A percentile compares a stretch with the other conserved stretches of the same genome.
These are phyloP conservation scores for Branchellion lobata DNA, from an alignment of 2,888 invertebrate genomes.

Conservation along the genomic window DNA sequence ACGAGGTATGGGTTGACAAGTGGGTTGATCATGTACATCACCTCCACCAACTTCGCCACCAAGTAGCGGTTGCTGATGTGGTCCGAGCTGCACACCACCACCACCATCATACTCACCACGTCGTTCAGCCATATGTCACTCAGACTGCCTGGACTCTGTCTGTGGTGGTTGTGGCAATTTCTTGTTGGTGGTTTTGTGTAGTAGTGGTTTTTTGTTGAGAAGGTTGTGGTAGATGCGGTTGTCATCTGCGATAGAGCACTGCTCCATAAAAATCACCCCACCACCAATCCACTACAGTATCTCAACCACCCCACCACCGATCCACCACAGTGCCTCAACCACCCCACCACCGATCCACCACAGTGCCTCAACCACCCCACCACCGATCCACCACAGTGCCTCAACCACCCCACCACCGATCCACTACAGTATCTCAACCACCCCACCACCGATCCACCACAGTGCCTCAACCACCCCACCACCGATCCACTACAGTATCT, in stretches of 20 bases:
- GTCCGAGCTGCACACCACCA: slow-evolving; percentile 84
- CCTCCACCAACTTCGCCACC: slow-evolving; percentile 91
- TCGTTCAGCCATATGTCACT: slow-evolving; percentile 55
- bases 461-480: too few species aligned
- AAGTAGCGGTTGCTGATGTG: slow-evolving; percentile 94
- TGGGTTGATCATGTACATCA: slow-evolving; percentile 67
- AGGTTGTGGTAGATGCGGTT: background rate
- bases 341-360: slow-evolving; percentile 61
- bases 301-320: background rate
- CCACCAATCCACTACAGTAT: background rate
- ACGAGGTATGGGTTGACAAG: slow-evolving; percentile 63
- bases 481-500: too few species aligned
- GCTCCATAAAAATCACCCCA: background rate
- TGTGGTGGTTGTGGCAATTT: too few species aligned
- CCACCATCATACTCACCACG: slow-evolving; percentile 82
- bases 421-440: too few species aligned
- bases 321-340: background rate
- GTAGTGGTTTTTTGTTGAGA: background rate
- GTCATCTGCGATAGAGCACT: background rate
- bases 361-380: too few species aligned
- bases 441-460: too few species aligned
- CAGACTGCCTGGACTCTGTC: slow-evolving; percentile 50
- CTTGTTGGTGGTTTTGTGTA: background rate
- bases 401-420: too few species aligned
- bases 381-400: too few species aligned